Conservation (phyloP, 2,113 vertebrate species). For the Anhinga anhinga region DNA sequence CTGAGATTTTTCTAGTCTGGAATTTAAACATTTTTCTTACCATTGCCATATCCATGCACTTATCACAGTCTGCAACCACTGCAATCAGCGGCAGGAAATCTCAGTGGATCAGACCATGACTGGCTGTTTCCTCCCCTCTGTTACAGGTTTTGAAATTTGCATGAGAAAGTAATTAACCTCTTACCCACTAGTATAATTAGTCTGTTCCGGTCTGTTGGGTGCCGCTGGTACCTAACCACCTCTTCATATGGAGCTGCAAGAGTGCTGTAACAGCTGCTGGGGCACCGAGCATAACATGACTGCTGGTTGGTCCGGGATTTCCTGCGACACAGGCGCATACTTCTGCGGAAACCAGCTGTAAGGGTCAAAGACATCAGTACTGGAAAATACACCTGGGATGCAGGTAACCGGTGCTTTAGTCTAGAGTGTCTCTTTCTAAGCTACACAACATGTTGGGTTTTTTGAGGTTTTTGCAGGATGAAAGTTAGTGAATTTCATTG, state of each 20-base stretch:
- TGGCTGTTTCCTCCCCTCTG: neutral
- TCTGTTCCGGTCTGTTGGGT: constrained; percentile 77
- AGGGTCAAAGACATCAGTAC: neutral
- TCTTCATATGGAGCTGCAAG: constrained; percentile 85
- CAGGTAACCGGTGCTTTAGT: neutral
- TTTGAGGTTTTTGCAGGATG: neutral
- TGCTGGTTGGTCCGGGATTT: constrained; percentile 66
- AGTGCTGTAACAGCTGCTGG: constrained; percentile 66
- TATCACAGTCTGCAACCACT: neutral
- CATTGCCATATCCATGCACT: neutral
- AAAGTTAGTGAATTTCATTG: neutral
- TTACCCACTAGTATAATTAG: constrained; percentile 88
- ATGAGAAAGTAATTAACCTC: neutral
- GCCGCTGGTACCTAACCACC: constrained; percentile 87
- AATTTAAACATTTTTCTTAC: neutral
- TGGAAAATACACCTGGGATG: rapidly evolving
- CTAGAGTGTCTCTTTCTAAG: neutral
- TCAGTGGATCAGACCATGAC: neutral
- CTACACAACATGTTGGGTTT: neutral
- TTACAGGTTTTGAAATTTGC: neutral
- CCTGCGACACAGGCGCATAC: constrained; percentile 88
- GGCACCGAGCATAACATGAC: constrained; percentile 58
- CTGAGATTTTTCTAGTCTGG: neutral
- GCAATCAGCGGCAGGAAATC: neutral
- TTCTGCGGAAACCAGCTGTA: constrained; percentile 90